Evolutionary conservation across 2,113 vertebrate species (phyloP).

Genomic region (Prietella phreatophila): DNA sequence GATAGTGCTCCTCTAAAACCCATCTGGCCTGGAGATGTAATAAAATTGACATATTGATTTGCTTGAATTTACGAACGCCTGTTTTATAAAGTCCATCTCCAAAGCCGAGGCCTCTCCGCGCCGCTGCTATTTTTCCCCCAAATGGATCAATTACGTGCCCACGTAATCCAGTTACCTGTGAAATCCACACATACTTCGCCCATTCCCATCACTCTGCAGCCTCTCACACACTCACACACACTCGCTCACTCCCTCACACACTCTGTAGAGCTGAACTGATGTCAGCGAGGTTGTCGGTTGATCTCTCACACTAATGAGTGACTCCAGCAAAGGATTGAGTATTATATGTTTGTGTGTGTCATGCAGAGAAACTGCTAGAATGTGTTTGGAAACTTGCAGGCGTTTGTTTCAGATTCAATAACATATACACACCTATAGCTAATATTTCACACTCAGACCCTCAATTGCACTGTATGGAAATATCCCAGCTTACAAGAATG

Average conservation of each 20-base stretch:
- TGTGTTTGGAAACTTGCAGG: not conserved
- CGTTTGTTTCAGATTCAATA: not conserved
- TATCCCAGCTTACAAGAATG: not conserved
- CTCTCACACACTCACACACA: slow-evolving; percentile 88
- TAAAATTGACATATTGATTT: slow-evolving; percentile 99
- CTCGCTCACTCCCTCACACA: slow-evolving; percentile 83
- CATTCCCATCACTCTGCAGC: slow-evolving; percentile 90
- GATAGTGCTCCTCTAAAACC: slow-evolving; percentile 93
- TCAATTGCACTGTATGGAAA: not conserved
- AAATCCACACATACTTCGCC: slow-evolving; percentile 98
- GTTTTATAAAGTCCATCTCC: slow-evolving; percentile 99
- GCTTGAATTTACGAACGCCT: slow-evolving; percentile 99
- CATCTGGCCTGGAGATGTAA: slow-evolving; percentile 97
- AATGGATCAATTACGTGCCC: slow-evolving; percentile 99
- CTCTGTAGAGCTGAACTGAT: slow-evolving; percentile 16
- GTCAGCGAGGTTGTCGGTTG: not conserved
- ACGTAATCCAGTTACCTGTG: slow-evolving; percentile 99
- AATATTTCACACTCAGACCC: not conserved
- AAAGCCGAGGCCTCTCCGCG: slow-evolving; percentile 95
- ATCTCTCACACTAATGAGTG: slow-evolving; percentile 3
- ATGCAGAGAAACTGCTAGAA: not conserved
- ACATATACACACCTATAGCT: not conserved
- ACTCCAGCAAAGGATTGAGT: not conserved
- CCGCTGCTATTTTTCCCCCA: slow-evolving; percentile 94
- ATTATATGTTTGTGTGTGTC: slow-evolving; percentile 17